Evolutionary conservation across 2,888 invertebrate species (phyloP), one percentile per base, ranked within the genome.

Genomic region (Amblyjoppa fuscipennis): DNA sequence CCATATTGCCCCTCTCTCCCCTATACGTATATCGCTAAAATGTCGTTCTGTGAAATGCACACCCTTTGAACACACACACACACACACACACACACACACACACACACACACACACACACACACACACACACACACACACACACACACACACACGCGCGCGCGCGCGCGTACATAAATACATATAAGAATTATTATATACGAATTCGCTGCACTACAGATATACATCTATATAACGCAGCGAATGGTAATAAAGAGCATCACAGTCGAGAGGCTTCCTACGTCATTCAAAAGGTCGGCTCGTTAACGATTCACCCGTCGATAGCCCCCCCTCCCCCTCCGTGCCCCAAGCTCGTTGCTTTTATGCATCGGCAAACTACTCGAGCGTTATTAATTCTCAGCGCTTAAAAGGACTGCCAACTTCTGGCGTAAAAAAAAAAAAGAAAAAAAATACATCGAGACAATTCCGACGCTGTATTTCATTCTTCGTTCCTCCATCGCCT

Each of bases 251-350:
- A 59, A 83, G 56, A 78, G 68, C 45, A 45, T 20, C 56, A 53
- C 45, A 20, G 38, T 51, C 25, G 31, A 25, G 28, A 25, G 2
- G 9, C 31, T 66, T 49, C 9, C n/a, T 64, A 25, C 34, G 59
- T 59, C 34, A 83, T 69, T 73, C 11, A 77, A 66, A 73, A 71
- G 71, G 20, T 25, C 59, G 56, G 66, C 68, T 80, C 71, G 81
- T 81, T 73, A 73, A 81, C 71, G 80, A 76, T 71, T 45, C 71
- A 11, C 49, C 56, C 68, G 71, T 76, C 59, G 66, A 81, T 81
- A 68, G 45, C 66, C 76, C 66, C 76, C 56, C 71, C 71, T 51
- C 9, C 38, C 71, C 76, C 56, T 71, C 56, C 71, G 34, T 5
- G 34, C 75, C 66, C 53, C 38, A 25, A 13, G 13, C 13, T 45